Evolutionary conservation across 2,888 invertebrate genomes (phyloP).

Genomic region (Steinernema hermaphroditum): DNA sequence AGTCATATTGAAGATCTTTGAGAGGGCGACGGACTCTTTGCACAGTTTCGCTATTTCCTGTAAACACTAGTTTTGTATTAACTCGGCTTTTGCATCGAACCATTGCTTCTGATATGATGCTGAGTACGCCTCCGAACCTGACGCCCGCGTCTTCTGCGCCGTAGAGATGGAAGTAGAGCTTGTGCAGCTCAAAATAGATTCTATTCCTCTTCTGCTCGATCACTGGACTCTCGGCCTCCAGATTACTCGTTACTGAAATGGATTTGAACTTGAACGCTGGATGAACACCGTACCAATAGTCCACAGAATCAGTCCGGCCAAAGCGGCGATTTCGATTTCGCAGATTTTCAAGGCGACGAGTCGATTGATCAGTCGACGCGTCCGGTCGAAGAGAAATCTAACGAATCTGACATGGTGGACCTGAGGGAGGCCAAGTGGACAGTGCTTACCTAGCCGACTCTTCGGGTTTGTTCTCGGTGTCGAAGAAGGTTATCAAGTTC

Average conservation of each 20-base stretch:
- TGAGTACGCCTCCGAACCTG: not conserved
- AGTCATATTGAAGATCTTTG: not conserved
- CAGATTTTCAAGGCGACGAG: constrained; percentile 40
- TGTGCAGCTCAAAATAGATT: constrained; percentile 48
- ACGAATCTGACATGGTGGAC: constrained; percentile 28
- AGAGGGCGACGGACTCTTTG: not conserved
- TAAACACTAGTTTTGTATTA: too few relatives aligned
- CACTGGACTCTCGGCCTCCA: constrained; percentile 26
- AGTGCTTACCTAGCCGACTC: constrained; percentile 32
- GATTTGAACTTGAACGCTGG: too few relatives aligned
- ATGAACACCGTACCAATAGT: too few relatives aligned
- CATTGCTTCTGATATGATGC: not conserved
- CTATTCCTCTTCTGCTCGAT: constrained; percentile 39
- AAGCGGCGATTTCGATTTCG: constrained; percentile 46
- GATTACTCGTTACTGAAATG: constrained; percentile 35
- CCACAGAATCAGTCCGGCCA: constrained; percentile 47
- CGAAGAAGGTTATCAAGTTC: constrained; percentile 44
- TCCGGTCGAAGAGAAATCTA: constrained; percentile 27
- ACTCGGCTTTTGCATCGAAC: too few relatives aligned
- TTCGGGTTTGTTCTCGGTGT: constrained; percentile 39
- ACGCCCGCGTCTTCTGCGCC: not conserved
- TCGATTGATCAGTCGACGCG: constrained; percentile 32
- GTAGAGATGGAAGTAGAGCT: not conserved
- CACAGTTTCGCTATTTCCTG: not conserved
- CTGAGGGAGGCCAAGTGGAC: not conserved